Evolutionary conservation across 2,797 vertebrate genomes (phyloP).

Genomic region (Macrochelys suwanniensis): DNA sequence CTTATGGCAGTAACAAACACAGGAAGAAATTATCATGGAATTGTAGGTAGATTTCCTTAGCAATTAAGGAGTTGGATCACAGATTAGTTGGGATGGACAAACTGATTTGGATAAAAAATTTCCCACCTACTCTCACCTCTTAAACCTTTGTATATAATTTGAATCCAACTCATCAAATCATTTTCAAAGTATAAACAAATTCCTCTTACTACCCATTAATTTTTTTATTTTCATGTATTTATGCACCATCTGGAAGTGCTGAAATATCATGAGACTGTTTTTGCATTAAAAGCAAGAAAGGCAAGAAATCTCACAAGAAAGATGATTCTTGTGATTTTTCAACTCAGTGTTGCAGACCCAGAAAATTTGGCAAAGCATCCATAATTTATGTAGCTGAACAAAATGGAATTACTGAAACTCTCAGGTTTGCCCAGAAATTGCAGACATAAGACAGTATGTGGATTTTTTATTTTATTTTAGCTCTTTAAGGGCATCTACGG

Average conservation of each 20-base stretch:
- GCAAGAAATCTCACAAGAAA: neutral
- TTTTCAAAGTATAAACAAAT: conserved; percentile 33
- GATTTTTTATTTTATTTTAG: neutral
- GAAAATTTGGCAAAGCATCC: neutral
- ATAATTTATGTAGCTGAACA: neutral
- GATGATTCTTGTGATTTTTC: neutral
- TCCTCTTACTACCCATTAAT: neutral
- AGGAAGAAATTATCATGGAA: conserved; percentile 10
- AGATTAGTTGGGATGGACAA: neutral
- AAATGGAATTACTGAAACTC: neutral
- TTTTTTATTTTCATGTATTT: conserved; percentile 39
- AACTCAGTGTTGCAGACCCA: neutral
- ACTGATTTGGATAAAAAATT: neutral
- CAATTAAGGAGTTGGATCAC: neutral
- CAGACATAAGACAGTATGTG: neutral
- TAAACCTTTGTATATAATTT: neutral
- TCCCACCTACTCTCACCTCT: neutral
- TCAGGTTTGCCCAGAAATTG: neutral
- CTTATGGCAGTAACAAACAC: neutral
- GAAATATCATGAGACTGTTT: neutral
- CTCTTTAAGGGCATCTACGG: neutral
- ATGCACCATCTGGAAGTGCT: neutral
- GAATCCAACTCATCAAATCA: neutral
- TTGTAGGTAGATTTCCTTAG: conserved; percentile 10
- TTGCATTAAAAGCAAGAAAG: neutral